Percentiles rank a stretch among this genome's conserved stretches.
Evolutionary conservation across 1,140 invertebrate genomes (phyloP).

Genomic region (Mactra quadrangularis): DNA sequence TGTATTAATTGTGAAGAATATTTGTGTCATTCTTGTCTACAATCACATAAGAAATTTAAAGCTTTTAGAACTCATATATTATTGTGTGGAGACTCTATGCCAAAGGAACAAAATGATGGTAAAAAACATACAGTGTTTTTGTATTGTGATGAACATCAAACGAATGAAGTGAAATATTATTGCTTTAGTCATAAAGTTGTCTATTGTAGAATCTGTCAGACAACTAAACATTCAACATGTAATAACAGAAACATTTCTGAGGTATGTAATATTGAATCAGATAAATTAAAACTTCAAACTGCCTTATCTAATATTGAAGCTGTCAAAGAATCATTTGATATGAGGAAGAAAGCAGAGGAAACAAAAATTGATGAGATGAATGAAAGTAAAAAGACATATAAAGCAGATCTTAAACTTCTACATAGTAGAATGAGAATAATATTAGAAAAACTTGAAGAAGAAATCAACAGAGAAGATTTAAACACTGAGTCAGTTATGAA

Average conservation of each 20-base stretch:
- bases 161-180: slow-evolving; percentile 22
- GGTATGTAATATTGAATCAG: background rate
- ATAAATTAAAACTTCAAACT: background rate
- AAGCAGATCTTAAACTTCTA: background rate
- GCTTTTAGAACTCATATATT: background rate
- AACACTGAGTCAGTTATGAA: background rate
- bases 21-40: background rate
- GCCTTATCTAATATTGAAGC: background rate
- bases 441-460: background rate
- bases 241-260: background rate
- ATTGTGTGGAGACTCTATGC: background rate
- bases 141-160: slow-evolving; percentile 5
- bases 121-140: background rate
- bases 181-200: background rate
- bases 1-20: slow-evolving; percentile 10
- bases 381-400: background rate
- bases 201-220: slow-evolving; percentile 6
- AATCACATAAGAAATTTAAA: slow-evolving; percentile 8
- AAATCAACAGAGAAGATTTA: background rate
- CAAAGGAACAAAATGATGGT: background rate
- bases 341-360: background rate
- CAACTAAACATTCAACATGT: slow-evolving; percentile 5
- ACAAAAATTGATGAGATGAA: background rate
- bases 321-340: background rate
- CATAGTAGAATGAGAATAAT: background rate